Base-by-base conservation (phyloP, 2,888 invertebrate genomes). In the Parthenolecanium corni region DNA sequence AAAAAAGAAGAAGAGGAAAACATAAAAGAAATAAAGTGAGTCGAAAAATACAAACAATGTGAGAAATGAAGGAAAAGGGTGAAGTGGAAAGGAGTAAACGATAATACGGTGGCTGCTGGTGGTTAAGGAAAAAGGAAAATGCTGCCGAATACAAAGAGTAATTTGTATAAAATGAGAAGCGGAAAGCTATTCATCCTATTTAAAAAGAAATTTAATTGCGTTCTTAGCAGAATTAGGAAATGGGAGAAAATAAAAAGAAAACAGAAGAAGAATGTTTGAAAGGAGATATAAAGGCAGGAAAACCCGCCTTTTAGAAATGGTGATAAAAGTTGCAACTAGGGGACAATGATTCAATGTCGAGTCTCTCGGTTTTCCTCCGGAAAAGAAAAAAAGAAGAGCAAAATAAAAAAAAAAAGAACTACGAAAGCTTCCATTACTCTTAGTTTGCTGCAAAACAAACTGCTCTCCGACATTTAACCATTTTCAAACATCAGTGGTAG, bases 301-400 rank as follows among this genome's bases (percentile, higher is more conserved):
- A 58, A 58, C 49, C 49, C 58, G 58, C 58, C 49, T 58, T 58
- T 58, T 31, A 47, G 47, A 44, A 58, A 58, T 49, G 58, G 58
- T 58, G 58, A 58, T 58, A 58, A 58, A 58, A 58, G 58, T 58
- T 58, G 58, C 58, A 58, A 58, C 58, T 58, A 47, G 58, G 58
- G 58, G 58, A 58, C 58, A 58, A 58, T 58, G 58, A 58, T 58
- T 58, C 58, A 58, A 58, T 49, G 58, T 58, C 58, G 58, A 58
- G 58, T 58, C 47, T 58, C 31, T 47, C 44, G 44, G 56, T 56
- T 56, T 56, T 56, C 44, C 56, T 56, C 56, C 56, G 56, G 56
- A 56, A 56, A 56, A 9, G 31, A 31, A 31, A 31, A 31, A 31
- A 9, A 31, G 9, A 9, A 31, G 5, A 9, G 9, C 4, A 9